phyloP scores from a whole-genome alignment of 2,888 invertebrate genomes.

The Tupiocoris notatus region DNA sequence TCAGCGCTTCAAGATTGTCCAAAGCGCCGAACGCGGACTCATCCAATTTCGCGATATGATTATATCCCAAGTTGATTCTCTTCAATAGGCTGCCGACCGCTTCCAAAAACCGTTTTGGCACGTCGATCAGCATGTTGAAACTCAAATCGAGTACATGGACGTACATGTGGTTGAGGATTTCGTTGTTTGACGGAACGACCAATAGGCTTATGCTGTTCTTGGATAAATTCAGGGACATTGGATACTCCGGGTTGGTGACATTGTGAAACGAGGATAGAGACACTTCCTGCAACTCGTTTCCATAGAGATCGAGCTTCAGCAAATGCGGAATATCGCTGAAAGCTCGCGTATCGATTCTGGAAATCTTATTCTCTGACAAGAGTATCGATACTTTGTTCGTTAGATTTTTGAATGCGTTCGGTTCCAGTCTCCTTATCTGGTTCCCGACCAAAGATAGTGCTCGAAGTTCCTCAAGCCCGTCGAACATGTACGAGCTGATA shows the following conservation, averaged over 20 bases:
- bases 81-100: constrained; percentile 65
- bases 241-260: constrained; percentile 64
- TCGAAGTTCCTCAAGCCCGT: constrained; percentile 69
- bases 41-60: constrained; percentile 68
- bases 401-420: constrained; percentile 73
- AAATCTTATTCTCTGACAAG: constrained; percentile 77
- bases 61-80: constrained; percentile 71
- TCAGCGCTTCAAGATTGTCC: constrained; percentile 68
- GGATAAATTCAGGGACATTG: constrained; percentile 74
- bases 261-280: constrained; percentile 68
- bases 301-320: constrained; percentile 75
- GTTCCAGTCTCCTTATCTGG: constrained; percentile 68
- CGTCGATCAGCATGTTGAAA: constrained; percentile 65
- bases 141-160: constrained; percentile 70
- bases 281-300: constrained; percentile 70
- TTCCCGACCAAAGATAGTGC: constrained; percentile 78
- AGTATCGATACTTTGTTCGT: constrained; percentile 77
- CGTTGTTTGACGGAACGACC: constrained; percentile 53
- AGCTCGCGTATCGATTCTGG: constrained; percentile 68
- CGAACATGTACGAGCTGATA: constrained; percentile 69
- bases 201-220: constrained; percentile 62
- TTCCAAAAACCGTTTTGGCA: constrained; percentile 65
- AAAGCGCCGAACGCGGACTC: constrained; percentile 73
- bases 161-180: constrained; percentile 56
- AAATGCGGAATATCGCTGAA: constrained; percentile 75